Conservation (phyloP, 2,888 invertebrate species). For the Brassicogethes aeneus region DNA sequence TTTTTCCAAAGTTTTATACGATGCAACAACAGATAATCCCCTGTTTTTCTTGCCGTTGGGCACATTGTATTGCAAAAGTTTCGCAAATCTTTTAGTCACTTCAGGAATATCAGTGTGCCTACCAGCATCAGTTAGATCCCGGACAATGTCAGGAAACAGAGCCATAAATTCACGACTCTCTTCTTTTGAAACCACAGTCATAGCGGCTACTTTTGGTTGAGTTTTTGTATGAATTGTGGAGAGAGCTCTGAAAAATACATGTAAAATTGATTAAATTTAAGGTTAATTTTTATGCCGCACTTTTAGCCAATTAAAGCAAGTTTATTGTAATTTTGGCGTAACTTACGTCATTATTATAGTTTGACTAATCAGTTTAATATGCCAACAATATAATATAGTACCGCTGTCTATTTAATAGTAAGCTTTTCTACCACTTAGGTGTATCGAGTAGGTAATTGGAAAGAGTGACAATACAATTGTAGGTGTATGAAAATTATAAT, state of each 20-base stretch:
- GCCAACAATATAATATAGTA: no score
- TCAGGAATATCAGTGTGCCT: slow-evolving; percentile 69
- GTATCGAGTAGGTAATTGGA: no score
- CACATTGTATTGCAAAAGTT: slow-evolving; percentile 82
- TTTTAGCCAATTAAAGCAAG: no score
- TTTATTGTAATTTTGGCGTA: no score
- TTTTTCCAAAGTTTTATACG: slow-evolving; percentile 64
- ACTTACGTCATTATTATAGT: no score
- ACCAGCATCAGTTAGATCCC: slow-evolving; percentile 71
- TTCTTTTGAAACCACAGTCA: slow-evolving; percentile 59
- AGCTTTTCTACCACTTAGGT: no score
- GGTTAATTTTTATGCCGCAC: not conserved
- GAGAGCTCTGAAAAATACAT: slow-evolving; percentile 41
- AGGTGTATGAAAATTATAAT: no score
- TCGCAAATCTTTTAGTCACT: slow-evolving; percentile 71
- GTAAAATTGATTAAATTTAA: no score
- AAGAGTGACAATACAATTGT: no score
- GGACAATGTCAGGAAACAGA: slow-evolving; percentile 76
- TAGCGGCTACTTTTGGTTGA: slow-evolving; percentile 52
- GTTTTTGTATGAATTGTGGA: slow-evolving; percentile 55
- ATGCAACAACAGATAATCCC: slow-evolving; percentile 62
- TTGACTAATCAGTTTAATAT: no score
- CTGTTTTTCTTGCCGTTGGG: slow-evolving; percentile 83
- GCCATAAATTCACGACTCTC: slow-evolving; percentile 84
- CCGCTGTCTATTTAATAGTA: no score